Base-by-base conservation (phyloP, 2,113 vertebrate genomes). In the Prochilodus magdalenae region DNA sequence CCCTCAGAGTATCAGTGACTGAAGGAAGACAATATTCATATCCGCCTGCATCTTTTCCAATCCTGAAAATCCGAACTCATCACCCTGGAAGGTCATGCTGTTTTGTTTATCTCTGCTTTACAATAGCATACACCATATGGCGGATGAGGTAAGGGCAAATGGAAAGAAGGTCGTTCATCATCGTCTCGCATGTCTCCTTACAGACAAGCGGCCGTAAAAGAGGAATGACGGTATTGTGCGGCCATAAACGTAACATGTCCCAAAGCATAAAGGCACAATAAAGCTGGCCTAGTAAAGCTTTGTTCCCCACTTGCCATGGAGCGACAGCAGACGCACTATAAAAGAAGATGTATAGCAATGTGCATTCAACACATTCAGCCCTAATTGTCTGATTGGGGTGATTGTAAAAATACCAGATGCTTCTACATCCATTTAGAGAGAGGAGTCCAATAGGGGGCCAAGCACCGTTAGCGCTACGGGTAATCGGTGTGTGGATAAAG, bases 101-200 rank as follows among this genome's bases (percentile, higher is more conserved):
- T 24, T 53, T 18, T 49, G 13, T 72, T 55, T 55, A 13, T 18
- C 27, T 24, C 47, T 55, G 49, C 16, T 47, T 73, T 60, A 26
- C n/a, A 60, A 60, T 60, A 13, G 24, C 26, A 11, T 55, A 10
- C 49, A 20, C 71, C 71, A 73, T 73, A 73, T 73, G 71, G 47
- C 27, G 71, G 57, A 60, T 24, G 57, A 60, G 18, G 53, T 57
- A 57, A 57, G n/a, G 24, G n/a, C 55, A 5, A 26, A 60, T 26
- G 24, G 57, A n/a, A 60, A 26, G n/a, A 60, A 13, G 57, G 24
- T 3, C 8, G 57, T 60, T 60, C 5, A 3, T 60, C 57, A 10
- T 60, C 14, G 24, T 60, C 57, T 57, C 6, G 4, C 6, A n/a
- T 57, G 53, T 7, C 53, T 57, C 18, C 53, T 57, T 26, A 60